Base-by-base conservation (phyloP, 2,888 invertebrate genomes). In the Andrena trimmerana region DNA sequence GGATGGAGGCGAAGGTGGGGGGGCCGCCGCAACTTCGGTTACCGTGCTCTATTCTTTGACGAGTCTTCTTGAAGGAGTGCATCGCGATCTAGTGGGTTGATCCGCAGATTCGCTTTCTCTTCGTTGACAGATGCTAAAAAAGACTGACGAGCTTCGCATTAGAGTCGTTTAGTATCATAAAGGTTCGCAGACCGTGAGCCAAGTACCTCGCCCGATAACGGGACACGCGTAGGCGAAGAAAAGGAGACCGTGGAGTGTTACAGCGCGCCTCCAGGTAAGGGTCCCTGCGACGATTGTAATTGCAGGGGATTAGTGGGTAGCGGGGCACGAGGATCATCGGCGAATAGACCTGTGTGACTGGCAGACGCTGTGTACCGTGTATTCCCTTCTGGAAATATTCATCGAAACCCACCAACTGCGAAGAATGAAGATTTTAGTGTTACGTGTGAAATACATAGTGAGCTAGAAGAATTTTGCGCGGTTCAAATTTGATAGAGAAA, bases 1-100 rank as follows among this genome's bases (percentile, higher is more conserved):
- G 60, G 80, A 74, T 69, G 20, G 20, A 29, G 31, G 42, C 8
- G 27, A 67, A 42, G 13, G 81, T 78, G 79, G 79, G 79, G 79
- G 63, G 29, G n/a, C 31, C 36, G 13, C 59, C 50, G 16, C 4
- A 42, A 42, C 42, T 42, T 42, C 3, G 24, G 33, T 54, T 31
- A 7, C 20, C 4, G n/a, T 33, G 65, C 59, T 24, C 31, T 29
- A 20, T 59, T 79, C 65, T 78, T 63, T 24, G 6, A 48, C 16
- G 36, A 78, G 69, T 78, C 36, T 57, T 10, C 10, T 42, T 27
- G 10, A 13, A 52, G 62, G 67, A 31, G 31, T 65, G 27, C 67
- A 62, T 16, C 54, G 31, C 31, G 29, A 36, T 20, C 31, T 42
- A 29, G 24, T 16, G 54, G 33, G 29, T 67, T 29, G 10, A 74